Base-by-base conservation (phyloP, 2,113 vertebrate species). In the Tetrax tetrax region DNA sequence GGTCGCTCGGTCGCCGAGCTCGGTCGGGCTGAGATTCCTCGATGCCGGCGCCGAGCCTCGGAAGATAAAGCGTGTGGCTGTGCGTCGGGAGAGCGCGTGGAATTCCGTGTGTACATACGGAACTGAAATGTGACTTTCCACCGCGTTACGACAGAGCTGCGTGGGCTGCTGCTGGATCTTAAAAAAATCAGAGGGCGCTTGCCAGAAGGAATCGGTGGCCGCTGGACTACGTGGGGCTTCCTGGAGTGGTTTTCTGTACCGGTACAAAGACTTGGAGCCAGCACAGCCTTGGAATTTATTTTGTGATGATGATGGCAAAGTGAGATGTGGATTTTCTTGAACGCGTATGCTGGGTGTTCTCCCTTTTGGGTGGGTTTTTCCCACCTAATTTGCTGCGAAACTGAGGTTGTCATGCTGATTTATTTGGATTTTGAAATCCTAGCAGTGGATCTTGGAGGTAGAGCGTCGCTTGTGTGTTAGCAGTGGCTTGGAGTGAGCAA, bases 1-100 rank as follows among this genome's bases (percentile, higher is more conserved):
- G 41, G n/a, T 68, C 3, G 2, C 48, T 54, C 6, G 1, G 48
- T 31, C 41, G 41, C 41, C 41, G 41, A 5, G 41, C 41, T 43
- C 41, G 41, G 41, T 15, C 16, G 41, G 18, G 43, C 43, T 21
- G 65, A 82, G 54, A 10, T 20, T 23, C 8, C 16, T 5, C 7
- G 1, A 6, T 33, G 59, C 35, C 18, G 4, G 6, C 16, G 0
- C 27, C 1, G 10, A 14, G 21, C 31, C 41, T 11, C 4, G 1
- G 78, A 19, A 14, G 21, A 20, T 29, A 27, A 50, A 83, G 28
- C 3, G 1, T 3, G 16, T 8, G 61, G 19, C 43, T 15, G 41
- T 22, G 12, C 37, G 50, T 17, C 13, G 43, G 48, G 53, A 21
- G 19, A 33, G 47, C 1, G 3, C 19, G 6, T 23, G 8, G 38